Percentiles rank a stretch among this genome's conserved stretches.
phyloP scores from a whole-genome alignment of 2,113 vertebrate genomes.

The Eublepharis macularius region DNA sequence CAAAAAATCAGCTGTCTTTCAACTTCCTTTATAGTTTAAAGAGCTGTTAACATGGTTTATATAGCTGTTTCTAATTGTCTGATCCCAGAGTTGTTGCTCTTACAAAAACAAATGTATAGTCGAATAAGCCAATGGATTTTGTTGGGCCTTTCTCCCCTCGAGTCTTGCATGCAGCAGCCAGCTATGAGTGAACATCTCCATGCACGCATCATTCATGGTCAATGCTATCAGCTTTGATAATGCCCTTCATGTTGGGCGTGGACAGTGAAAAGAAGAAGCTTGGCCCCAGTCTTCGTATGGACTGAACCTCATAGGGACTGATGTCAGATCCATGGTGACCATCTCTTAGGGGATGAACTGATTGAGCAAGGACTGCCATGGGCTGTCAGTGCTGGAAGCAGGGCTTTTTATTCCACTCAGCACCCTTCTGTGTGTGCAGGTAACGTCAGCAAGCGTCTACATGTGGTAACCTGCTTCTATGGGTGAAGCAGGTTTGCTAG shows the following conservation, averaged over 20 bases:
- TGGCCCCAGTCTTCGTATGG: not conserved
- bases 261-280: not conserved
- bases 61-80: not conserved
- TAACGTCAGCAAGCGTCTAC: not conserved
- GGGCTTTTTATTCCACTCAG: not conserved
- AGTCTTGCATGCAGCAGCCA: not conserved
- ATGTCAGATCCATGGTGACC: not conserved
- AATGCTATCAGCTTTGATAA: not conserved
- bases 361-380: not conserved
- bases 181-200: not conserved
- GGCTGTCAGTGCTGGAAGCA: not conserved
- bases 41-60: not conserved
- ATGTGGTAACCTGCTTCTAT: not conserved
- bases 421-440: not conserved
- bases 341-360: not conserved
- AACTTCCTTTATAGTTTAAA: not conserved
- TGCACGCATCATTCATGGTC: not conserved
- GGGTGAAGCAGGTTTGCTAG: too few relatives aligned
- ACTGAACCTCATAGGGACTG: too few relatives aligned
- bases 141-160: not conserved
- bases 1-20: not conserved
- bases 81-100: not conserved
- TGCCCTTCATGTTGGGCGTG: not conserved
- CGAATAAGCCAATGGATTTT: not conserved
- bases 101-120: not conserved